Evolutionary conservation across 2,888 invertebrate species (phyloP).

Genomic region (Synanthedon vespiformis): DNA sequence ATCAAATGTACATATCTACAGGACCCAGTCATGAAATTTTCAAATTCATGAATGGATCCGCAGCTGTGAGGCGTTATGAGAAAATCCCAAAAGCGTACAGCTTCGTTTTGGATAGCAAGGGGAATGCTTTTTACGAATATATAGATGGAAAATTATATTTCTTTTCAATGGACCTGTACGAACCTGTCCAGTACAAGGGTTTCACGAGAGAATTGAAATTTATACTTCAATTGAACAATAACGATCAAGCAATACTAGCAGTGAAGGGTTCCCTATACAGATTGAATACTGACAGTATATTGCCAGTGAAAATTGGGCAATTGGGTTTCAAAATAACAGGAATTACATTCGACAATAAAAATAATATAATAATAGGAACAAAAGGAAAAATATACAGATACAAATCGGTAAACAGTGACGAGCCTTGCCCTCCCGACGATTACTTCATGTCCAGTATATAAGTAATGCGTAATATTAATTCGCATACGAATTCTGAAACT

Average conservation of each 20-base stretch:
- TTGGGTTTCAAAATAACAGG: slow-evolving; percentile 57
- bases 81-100: slow-evolving; percentile 55
- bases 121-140: slow-evolving; percentile 54
- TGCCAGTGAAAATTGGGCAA: slow-evolving; percentile 50
- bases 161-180: slow-evolving; percentile 42
- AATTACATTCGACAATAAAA: slow-evolving; percentile 45
- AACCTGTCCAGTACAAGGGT: slow-evolving; percentile 58
- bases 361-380: slow-evolving; percentile 53
- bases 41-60: slow-evolving; percentile 47
- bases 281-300: slow-evolving; percentile 36
- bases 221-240: slow-evolving; percentile 42
- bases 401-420: slow-evolving; percentile 42
- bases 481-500: no score
- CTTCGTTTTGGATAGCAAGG: slow-evolving; percentile 46
- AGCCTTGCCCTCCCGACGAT: slow-evolving; percentile 54
- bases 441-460: slow-evolving; percentile 57
- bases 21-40: slow-evolving; percentile 52
- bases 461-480: background rate
- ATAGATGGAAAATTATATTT: slow-evolving; percentile 56
- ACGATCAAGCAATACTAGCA: slow-evolving; percentile 50
- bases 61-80: slow-evolving; percentile 51
- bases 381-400: slow-evolving; percentile 60
- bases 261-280: slow-evolving; percentile 52
- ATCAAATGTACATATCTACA: slow-evolving; percentile 53
- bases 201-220: slow-evolving; percentile 55